Base-by-base conservation (phyloP, 1,140 invertebrate species). In the Caenorhabditis inopinata region DNA sequence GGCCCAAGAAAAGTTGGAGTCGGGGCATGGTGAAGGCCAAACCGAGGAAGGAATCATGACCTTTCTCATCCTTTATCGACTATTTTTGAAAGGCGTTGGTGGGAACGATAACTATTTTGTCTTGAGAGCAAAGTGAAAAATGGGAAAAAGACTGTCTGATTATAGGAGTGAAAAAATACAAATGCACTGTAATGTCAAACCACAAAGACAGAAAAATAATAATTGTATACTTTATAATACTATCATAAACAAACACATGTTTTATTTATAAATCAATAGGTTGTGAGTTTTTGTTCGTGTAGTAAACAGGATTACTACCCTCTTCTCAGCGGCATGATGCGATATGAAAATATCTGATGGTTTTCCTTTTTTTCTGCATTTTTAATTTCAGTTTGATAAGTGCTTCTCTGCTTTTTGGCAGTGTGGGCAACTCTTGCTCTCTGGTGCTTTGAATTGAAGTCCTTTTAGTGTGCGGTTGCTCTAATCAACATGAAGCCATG, bases 241-340 rank as follows among this genome's bases (percentile, higher is more conserved):
- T 68, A 68, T 68, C 58, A 68, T 68, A 68, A 68, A 68, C 58
- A 68, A 68, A 68, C 32, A 68, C 3, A 21, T 68, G 51, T 58
- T 58, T 21, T 51, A 51, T 68, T 35, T 38, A 21, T 21, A 32
- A 21, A 27, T 18, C 12, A 42, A 68, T 18, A n/a, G 23, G 38
- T 68, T 12, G 58, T 29, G n/a, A 68, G 58, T 68, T 38, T 32
- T 29, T 68, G 35, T 68, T 1, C 3, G n/a, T 12, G 27, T 58
- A 16, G 18, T 58, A 14, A 7, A 32, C 27, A 7, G 27, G 27
- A 32, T 58, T 58, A 58, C 27, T 58, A 16, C 11, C 25, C n/a
- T 12, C n/a, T 58, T n/a, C 23, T 16, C n/a, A 42, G 38, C 27
- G 51, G 27, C 27, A 42, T 11, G 9, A 29, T 23, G 14, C 1